Conservation (phyloP, 1,140 invertebrate species). For the Trachymyrmex septentrionalis region DNA sequence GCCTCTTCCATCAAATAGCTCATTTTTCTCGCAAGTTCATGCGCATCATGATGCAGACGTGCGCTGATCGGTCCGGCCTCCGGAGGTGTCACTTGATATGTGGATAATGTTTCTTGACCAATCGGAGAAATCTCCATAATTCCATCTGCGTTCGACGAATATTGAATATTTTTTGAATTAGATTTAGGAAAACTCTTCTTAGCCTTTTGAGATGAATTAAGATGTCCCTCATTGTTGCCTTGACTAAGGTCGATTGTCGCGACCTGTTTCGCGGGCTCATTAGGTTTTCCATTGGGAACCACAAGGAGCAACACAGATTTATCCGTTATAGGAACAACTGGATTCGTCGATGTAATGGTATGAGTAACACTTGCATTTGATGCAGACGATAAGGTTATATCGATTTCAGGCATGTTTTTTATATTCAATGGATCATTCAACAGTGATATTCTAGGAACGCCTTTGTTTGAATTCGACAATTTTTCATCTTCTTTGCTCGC, state of each 20-base stretch:
- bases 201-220: slow-evolving; percentile 63
- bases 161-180: slow-evolving; percentile 41
- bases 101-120: neutral
- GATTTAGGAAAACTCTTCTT: slow-evolving; percentile 80
- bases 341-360: neutral
- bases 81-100: slow-evolving; percentile 81
- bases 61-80: slow-evolving; percentile 86
- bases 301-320: slow-evolving; percentile 39
- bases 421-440: neutral
- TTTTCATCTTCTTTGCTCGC: slow-evolving; percentile 50
- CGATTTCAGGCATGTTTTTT: slow-evolving; percentile 27
- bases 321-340: neutral
- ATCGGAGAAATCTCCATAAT: slow-evolving; percentile 70
- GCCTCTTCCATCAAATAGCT: slow-evolving; percentile 83
- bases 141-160: slow-evolving; percentile 59
- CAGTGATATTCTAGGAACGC: neutral
- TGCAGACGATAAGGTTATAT: neutral
- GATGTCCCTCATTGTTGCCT: neutral
- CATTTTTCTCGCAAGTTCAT: slow-evolving; percentile 81
- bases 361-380: neutral
- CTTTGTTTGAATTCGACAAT: neutral
- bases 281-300: slow-evolving; percentile 5
- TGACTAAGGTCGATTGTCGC: neutral
- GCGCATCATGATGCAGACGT: slow-evolving; percentile 80
- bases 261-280: slow-evolving; percentile 6